These are phyloP conservation scores for Boloria selene DNA, from an alignment of 2,888 invertebrate species.

Conservation along the genomic window DNA sequence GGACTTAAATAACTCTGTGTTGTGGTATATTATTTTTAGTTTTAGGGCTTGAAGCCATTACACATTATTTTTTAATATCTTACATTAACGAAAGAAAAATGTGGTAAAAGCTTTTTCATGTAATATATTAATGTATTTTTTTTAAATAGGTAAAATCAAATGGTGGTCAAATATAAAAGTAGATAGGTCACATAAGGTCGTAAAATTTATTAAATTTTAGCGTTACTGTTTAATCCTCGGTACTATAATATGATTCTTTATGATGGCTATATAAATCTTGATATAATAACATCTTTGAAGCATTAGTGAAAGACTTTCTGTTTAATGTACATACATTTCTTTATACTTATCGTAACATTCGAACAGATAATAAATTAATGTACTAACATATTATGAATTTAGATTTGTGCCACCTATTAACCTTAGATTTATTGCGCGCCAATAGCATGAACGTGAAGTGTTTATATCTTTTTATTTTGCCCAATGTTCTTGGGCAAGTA, in stretches of 20 bases:
- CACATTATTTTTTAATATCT: background rate
- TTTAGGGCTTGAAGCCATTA: background rate
- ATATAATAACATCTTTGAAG: too few species aligned
- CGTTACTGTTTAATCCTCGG: too few species aligned
- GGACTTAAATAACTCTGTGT: slow-evolving; percentile 20
- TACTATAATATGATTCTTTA: too few species aligned
- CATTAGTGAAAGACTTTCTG: background rate
- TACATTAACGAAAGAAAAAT: background rate
- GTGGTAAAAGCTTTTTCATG: too few species aligned
- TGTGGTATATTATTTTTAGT: slow-evolving; percentile 7
- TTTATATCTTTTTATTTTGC: slow-evolving; percentile 20
- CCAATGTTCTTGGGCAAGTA: background rate
- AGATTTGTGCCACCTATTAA: slow-evolving; percentile 30
- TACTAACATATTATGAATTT: slow-evolving; percentile 11
- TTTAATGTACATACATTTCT: background rate
- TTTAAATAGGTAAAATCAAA: too few species aligned
- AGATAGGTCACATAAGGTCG: too few species aligned
- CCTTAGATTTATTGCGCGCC: slow-evolving; percentile 26
- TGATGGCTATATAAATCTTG: too few species aligned
- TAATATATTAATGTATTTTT: too few species aligned
- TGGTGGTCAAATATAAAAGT: too few species aligned
- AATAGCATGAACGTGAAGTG: slow-evolving; percentile 22
- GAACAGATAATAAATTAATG: background rate
- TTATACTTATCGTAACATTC: background rate
- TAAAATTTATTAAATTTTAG: too few species aligned